phyloP scores from a whole-genome alignment of 2,797 vertebrate genomes.

The Alectoris magna region DNA sequence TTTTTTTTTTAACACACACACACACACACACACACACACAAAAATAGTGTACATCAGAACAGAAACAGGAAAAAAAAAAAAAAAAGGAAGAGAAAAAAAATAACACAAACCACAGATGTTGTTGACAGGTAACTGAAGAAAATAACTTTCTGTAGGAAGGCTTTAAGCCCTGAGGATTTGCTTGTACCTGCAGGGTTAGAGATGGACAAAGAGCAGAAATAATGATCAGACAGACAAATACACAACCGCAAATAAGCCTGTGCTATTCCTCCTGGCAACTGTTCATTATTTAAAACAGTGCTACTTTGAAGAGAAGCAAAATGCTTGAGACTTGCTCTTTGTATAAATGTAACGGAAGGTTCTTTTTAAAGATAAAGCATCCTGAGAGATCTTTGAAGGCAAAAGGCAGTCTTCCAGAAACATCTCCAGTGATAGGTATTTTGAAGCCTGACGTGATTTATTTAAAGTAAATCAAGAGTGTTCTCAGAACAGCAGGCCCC shows the following conservation, averaged over 20 bases:
- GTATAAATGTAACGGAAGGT: neutral
- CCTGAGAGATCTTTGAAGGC: neutral
- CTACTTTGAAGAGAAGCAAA: neutral
- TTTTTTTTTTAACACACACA: neutral
- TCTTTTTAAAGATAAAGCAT: neutral
- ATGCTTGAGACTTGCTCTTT: neutral
- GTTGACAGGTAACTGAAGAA: slow-evolving; percentile 5
- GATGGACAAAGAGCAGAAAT: slow-evolving; percentile 36
- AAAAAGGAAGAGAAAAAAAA: rapidly evolving
- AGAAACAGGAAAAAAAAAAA: neutral
- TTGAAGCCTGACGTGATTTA: neutral
- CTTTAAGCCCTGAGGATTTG: slow-evolving; percentile 48
- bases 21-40: too few species aligned
- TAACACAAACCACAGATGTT: neutral
- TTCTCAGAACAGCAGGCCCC: neutral
- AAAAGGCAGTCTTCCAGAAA: slow-evolving; percentile 26
- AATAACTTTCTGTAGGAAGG: slow-evolving; percentile 20
- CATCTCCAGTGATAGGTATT: neutral
- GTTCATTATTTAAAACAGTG: slow-evolving; percentile 57
- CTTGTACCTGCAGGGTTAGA: slow-evolving; percentile 8
- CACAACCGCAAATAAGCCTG: slow-evolving; percentile 18
- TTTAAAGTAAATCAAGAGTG: neutral
- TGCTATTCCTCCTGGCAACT: slow-evolving; percentile 43
- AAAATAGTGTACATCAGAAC: rapidly evolving
- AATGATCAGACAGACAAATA: slow-evolving; percentile 55